Base-by-base conservation (phyloP, 2,888 invertebrate genomes). In the Eledone cirrhosa region DNA sequence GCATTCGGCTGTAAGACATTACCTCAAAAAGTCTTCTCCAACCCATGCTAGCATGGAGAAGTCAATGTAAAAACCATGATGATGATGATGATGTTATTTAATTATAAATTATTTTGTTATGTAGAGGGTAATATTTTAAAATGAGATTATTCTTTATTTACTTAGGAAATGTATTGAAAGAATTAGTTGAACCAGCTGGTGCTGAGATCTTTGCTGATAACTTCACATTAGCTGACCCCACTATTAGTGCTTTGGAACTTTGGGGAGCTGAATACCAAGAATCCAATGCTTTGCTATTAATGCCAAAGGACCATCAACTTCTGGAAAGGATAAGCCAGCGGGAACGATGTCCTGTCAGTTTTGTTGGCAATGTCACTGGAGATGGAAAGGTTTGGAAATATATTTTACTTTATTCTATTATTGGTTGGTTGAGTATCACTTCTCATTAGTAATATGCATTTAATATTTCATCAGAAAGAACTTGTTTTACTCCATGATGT, bases 201-300 rank as follows among this genome's bases (percentile, higher is more conserved):
- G 99, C 98, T 0, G 93, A 96, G 0, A 96, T 99, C 81, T 95
- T 95, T 88, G 94, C 95, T 0, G 94, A 94, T 81, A 93, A 94
- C 88, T 91, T 91, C 82, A 94, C 96, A 83, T 92, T 99, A 47
- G 99, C 98, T 0, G 99, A 99, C 92, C 96, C 97, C 0, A 98
- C 97, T 4, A 94, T 99, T 78, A 97, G 95, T 78, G 94, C 96
- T 0, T 91, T 98, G 80, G 99, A 99, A 89, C 91, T 99, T 2
- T 99, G 99, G 99, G 98, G 98, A 0, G 99, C 99, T 0, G 99
- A 99, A 90, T 99, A 98, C 90, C 98, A 98, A 85, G 98, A 98
- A 91, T 97, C 96, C 85, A 94, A 98, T 88, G 99, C 98, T 0
- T 92, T 98, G 82, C 92, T 99, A 2, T 95, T 97, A 27, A 78